Base-by-base conservation (phyloP, 2,797 vertebrate genomes). In the Danio kyathit region DNA sequence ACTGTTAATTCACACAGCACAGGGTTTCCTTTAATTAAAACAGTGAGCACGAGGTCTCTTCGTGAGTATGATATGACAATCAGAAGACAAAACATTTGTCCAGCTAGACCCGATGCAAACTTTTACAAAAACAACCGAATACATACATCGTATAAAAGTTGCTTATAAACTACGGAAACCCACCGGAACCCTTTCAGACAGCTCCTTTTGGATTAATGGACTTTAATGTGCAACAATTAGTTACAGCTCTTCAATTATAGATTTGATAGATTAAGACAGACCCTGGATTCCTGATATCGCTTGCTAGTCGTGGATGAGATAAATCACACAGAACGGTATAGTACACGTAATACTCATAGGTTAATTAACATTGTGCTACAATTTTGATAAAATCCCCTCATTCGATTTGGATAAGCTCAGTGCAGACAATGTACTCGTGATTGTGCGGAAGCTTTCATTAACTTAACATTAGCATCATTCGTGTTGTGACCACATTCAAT, bases 21-120 rank as follows among this genome's bases (percentile, higher is more conserved):
- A 83, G 17, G 54, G 54, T 61, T 29, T 59, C 54, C 41, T 74
- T 79, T 79, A 83, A 83, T 83, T 79, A 83, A 83, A 79, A 57
- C 54, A 52, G 57, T 72, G 67, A 59, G 67, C 65, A 76, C 19
- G 19, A 56, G 75, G 75, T 63, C 72, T 74, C 72, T 72, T 48
- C 76, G 38, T 54, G 17, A 82, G 64, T 16, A 44, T 51, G 67
- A 66, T 60, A 43, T 44, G 76, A 67, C 63, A 79, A 71, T 78
- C 29, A 52, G 48, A 69, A 79, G n/a, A 67, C 40, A 74, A 73
- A 67, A 21, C 38, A 43, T 67, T 56, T 79, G 63, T 67, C 29
- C 59, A 41, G 48, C 54, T 52, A 46, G 16, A 69, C n/a, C 19
- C 16, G 74, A 49, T 49, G 21, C 17, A 43, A 72, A 72, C 70